Base-by-base conservation (phyloP, 2,888 invertebrate species). In the Drosophila pegasa region DNA sequence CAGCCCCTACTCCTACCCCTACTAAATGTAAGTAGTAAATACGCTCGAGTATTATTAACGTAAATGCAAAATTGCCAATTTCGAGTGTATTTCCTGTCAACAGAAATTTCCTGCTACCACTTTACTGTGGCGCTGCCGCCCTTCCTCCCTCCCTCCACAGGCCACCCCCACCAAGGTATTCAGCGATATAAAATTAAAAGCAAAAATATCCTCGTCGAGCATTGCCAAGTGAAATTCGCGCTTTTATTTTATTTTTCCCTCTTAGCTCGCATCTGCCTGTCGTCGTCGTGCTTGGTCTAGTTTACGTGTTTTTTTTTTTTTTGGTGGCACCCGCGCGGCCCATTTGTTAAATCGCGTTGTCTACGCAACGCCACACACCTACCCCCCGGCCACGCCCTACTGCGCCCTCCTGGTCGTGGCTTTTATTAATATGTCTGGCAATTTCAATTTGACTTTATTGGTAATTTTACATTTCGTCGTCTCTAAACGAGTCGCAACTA, bases 1-100 rank as follows among this genome's bases (percentile, higher is more conserved):
- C 16, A 10, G 31, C 18, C 29, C 33, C 8, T n/a, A 12, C 33
- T 14, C 25, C n/a, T 10, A 27, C 18, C 45, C 20, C 38, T 31
- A 33, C 29, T 12, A 70, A 73, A 71, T 70, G 78, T 79, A 87
- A 89, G 89, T 88, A 86, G 90, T 89, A 90, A 90, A 90, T 91
- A 90, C 90, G 89, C 91, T 89, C 69, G 90, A 91, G 91, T 90
- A 91, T 90, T 90, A 91, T 90, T 91, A 90, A 91, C 91, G 91
- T 91, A 90, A 90, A 91, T 90, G 91, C 91, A 91, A 90, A 90
- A 90, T 92, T 92, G 92, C 90, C 92, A 92, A 92, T 92, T 92
- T 92, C 90, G 88, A 90, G 90, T 90, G 91, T 92, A 92, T 92
- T 92, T 92, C 91, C 92, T 89, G 92, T 91, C 89, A 92, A 90